Evolutionary conservation across 1,140 invertebrate genomes (phyloP), one percentile per base, ranked within the genome.

Genomic region (Hormaphis cornu): DNA sequence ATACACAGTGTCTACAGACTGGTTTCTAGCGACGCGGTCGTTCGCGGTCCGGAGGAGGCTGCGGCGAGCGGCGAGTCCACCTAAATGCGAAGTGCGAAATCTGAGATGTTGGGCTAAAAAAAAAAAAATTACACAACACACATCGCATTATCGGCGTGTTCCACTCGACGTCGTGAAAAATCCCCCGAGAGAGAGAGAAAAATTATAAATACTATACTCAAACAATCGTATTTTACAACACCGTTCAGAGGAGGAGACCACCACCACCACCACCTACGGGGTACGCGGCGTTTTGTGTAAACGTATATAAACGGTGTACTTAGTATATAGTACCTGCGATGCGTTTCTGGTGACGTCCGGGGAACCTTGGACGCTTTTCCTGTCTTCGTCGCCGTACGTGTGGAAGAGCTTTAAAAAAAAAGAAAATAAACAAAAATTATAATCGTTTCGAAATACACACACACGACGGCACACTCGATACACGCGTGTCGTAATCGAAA

Each of bases 321-420:
- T 58, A n/a, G n/a, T n/a, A n/a, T 50, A 3, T 50, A 14, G n/a
- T 61, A 72, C 71, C 44, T 70, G 59, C 3, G 61, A 72, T 46
- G 54, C 52, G 44, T 58, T 69, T 42, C 71, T 52, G 26, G 53
- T 76, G 14, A 74, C 73, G 50, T 76, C 50, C 1, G 77, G 77
- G 20, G 77, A 76, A 42, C 72, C 69, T 66, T 77, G 70, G 3
- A 63, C 20, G 33, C 69, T 73, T 63, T 80, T 81, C 18, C 77
- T 76, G 69, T 85, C 83, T 73, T 87, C 86, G 73, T 86, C 85
- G 50, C 86, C 85, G 46, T 86, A 80, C 9, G 85, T 85, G 73
- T 87, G 83, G 26, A 87, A 76, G 18, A 87, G 76, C 84, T 83
- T 69, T 30, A 73, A 72, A 71, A 30, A 71, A 70, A 35, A 69